A percentile compares a stretch with the other conserved stretches of the same genome.
Conservation (phyloP, 2,888 invertebrate genomes). For the Tenthredo livida region DNA sequence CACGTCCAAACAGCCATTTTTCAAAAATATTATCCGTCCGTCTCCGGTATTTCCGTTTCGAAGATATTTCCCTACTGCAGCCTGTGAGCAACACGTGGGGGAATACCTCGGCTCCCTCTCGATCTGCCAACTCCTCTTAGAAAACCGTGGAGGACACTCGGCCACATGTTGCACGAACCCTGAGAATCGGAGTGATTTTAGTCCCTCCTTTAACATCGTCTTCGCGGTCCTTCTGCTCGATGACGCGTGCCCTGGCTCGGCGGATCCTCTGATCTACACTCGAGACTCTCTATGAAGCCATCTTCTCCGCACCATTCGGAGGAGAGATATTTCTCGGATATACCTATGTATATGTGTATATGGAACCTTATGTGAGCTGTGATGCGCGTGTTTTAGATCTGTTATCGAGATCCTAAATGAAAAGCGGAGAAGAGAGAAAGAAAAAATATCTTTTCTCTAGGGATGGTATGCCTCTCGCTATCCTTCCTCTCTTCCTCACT, state of each 20-base stretch:
- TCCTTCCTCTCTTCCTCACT: slow-evolving; percentile 25
- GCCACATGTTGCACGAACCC: slow-evolving; percentile 46
- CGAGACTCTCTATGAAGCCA: slow-evolving; percentile 6
- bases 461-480: slow-evolving; percentile 58
- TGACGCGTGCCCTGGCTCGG: slow-evolving; percentile 46
- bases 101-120: background rate
- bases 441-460: slow-evolving; percentile 59
- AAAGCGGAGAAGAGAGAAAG: slow-evolving; percentile 52
- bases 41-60: slow-evolving; percentile 47
- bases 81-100: slow-evolving; percentile 43
- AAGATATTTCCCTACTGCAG: slow-evolving; percentile 3
- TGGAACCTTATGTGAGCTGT: slow-evolving; percentile 8
- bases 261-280: slow-evolving; percentile 46
- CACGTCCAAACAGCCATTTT: slow-evolving; percentile 46
- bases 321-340: slow-evolving; percentile 8
- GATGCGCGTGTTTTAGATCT: slow-evolving; percentile 33
- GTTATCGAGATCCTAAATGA: slow-evolving; percentile 33
- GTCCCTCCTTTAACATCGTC: slow-evolving; percentile 7
- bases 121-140: background rate
- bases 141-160: slow-evolving; percentile 19
- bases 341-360: background rate
- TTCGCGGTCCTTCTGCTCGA: slow-evolving; percentile 50
- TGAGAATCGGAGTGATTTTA: slow-evolving; percentile 21
- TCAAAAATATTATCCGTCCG: slow-evolving; percentile 29
- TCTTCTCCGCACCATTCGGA: slow-evolving; percentile 5